Evolutionary conservation across 2,888 invertebrate species (phyloP), one percentile per base, ranked within the genome.

Genomic region (Macaria liturata): DNA sequence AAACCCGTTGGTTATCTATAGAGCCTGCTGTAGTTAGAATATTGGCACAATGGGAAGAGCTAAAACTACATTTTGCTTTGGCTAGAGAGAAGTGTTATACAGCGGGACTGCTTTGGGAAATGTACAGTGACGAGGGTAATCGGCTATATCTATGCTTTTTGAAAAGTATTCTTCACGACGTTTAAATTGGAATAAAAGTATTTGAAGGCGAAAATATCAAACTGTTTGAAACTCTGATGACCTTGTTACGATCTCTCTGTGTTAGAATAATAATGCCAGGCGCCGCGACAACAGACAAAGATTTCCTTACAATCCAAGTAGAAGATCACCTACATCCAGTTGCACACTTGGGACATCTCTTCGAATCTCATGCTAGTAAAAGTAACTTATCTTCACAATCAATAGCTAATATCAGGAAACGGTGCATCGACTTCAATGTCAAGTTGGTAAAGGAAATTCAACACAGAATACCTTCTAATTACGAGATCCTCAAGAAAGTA

Each of bases 371-470:
- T 39, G 49, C 31, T 4, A 30, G 40, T 9, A 30, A 49, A 31
- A 40, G 30, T 9, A 48, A 20, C 6, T 40, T 49, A 40, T 6
- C 30, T 8, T 8, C 8, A 8, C 8, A 42, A 8, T 5, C n/a
- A 4, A 9, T n/a, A 42, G n/a, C 8, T 8, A 9, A 4, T 4
- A n/a, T 42, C 4, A 42, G 9, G 9, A 5, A 9, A 40, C 20
- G 31, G 5, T 49, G 49, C n/a, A 31, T 49, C 6, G 49, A 49
- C 9, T 49, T 49, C n/a, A 49, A 4, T 40, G 42, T 49, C n/a
- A 49, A 49, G 31, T 40, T 49, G n/a, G 31, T 30, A 40, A 30
- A 31, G n/a, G 49, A 49, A 40, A 40, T 49, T 30, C 49, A 49
- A 40, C 37, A 46, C 30, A 46, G 52, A 46, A 7, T 49, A 9